These are phyloP conservation scores for Salvelinus alpinus DNA, from an alignment of 2,113 vertebrate species.

Conservation along the genomic window DNA sequence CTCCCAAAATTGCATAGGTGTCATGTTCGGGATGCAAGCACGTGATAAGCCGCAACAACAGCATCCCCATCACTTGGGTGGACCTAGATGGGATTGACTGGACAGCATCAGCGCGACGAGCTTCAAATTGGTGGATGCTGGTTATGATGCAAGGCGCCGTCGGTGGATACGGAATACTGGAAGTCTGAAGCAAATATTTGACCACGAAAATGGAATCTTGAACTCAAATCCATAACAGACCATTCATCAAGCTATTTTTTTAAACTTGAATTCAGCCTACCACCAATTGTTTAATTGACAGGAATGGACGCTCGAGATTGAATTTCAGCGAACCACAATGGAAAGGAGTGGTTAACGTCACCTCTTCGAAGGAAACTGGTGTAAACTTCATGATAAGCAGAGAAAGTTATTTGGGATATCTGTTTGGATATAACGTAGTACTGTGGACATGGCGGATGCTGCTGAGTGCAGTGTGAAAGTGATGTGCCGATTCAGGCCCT, in stretches of 20 bases:
- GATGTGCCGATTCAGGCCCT: slow-evolving; percentile 83
- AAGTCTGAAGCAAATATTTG: slow-evolving; percentile 3
- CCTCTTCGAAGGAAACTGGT: neutral
- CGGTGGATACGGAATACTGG: neutral
- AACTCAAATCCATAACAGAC: neutral
- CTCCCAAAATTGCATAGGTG: slow-evolving; percentile 41
- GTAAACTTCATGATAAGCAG: neutral
- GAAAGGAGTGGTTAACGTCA: neutral
- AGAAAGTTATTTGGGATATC: neutral
- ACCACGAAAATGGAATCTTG: neutral
- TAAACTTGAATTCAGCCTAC: no score
- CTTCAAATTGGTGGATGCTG: no score
- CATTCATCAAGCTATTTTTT: no score
- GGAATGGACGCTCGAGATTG: neutral
- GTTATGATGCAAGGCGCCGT: neutral
- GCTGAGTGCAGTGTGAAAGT: slow-evolving; percentile 85
- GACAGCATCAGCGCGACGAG: neutral
- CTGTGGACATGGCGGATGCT: slow-evolving; percentile 74
- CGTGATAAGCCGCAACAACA: neutral
- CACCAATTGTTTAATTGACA: neutral
- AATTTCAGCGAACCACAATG: neutral
- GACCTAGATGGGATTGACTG: neutral
- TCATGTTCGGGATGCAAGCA: neutral
- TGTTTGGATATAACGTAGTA: neutral
- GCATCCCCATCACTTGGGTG: neutral